Percentiles rank a stretch among this genome's conserved stretches.
These are phyloP conservation scores for Drosophila ananassae DNA, from an alignment of 1,140 invertebrate genomes.

Conservation along the genomic window DNA sequence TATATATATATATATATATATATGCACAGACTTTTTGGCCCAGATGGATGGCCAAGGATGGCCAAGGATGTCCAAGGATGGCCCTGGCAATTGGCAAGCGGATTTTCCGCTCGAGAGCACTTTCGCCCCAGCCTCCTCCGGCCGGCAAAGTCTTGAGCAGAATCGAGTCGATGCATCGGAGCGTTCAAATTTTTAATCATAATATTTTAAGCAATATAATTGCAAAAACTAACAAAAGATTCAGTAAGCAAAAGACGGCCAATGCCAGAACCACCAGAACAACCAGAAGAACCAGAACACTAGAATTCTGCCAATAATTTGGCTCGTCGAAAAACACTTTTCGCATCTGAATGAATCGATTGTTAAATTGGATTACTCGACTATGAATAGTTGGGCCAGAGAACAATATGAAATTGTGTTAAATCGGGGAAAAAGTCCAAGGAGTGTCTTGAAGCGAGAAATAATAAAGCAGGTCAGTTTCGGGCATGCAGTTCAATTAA, in stretches of 20 bases:
- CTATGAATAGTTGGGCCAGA: constrained; percentile 1
- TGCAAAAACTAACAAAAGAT: constrained; percentile 48
- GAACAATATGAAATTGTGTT: neutral
- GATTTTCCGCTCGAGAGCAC: constrained; percentile 55
- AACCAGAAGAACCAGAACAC: too few relatives aligned
- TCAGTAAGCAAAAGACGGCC: neutral
- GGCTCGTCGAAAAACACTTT: constrained; percentile 17
- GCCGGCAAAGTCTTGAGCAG: constrained; percentile 18
- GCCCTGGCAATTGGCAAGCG: constrained; percentile 47
- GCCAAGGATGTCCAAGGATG: neutral
- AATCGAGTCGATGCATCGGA: constrained; percentile 21
- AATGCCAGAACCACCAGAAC: neutral
- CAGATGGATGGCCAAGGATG: constrained; percentile 9
- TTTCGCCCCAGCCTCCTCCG: constrained; percentile 12
- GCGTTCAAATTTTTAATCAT: constrained; percentile 56
- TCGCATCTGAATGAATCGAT: constrained; percentile 39
- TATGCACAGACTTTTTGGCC: neutral
- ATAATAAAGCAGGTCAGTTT: neutral
- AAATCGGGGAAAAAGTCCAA: neutral
- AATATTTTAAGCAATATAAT: constrained; percentile 61
- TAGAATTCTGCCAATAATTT: constrained; percentile 28
- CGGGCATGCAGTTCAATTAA: too few relatives aligned
- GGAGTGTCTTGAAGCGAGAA: neutral
- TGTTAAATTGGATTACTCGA: constrained; percentile 38
- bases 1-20: neutral